These are phyloP conservation scores for Regulus satrapa DNA, from an alignment of 2,113 vertebrate genomes.

Conservation along the genomic window DNA sequence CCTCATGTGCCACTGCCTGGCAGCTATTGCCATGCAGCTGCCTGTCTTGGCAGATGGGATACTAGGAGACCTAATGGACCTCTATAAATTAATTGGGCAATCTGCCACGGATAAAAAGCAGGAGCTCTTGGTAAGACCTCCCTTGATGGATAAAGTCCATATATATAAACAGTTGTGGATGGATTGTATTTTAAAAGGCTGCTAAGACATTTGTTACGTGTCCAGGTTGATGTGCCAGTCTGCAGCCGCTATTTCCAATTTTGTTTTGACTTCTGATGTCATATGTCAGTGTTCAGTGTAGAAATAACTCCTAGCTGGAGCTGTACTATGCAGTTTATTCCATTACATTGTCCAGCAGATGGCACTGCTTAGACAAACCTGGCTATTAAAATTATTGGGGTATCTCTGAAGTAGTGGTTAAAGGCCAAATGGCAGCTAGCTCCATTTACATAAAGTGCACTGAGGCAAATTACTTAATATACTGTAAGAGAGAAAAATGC, in stretches of 20 bases:
- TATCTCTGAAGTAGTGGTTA: background rate
- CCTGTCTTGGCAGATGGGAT: conserved; percentile 92
- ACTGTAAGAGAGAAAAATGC: background rate
- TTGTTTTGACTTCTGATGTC: background rate
- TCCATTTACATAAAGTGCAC: background rate
- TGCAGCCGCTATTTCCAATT: background rate
- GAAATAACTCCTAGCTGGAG: background rate
- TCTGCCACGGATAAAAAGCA: conserved; percentile 90
- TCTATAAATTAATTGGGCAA: conserved; percentile 85
- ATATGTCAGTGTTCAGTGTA: background rate
- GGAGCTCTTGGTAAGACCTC: conserved; percentile 87
- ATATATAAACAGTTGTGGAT: background rate
- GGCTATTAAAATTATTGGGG: background rate
- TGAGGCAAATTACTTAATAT: background rate
- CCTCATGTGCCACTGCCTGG: conserved; percentile 91
- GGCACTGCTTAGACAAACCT: conserved; percentile 13
- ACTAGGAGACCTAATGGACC: conserved; percentile 90
- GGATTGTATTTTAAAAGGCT: background rate
- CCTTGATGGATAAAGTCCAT: background rate
- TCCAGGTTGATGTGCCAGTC: background rate
- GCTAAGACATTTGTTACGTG: background rate
- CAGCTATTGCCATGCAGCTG: conserved; percentile 92
- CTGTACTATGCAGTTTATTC: background rate
- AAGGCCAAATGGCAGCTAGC: background rate
- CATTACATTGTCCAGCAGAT: conserved; percentile 13